Evolutionary conservation across 2,113 vertebrate genomes (phyloP).

Genomic region (Lontra canadensis): DNA sequence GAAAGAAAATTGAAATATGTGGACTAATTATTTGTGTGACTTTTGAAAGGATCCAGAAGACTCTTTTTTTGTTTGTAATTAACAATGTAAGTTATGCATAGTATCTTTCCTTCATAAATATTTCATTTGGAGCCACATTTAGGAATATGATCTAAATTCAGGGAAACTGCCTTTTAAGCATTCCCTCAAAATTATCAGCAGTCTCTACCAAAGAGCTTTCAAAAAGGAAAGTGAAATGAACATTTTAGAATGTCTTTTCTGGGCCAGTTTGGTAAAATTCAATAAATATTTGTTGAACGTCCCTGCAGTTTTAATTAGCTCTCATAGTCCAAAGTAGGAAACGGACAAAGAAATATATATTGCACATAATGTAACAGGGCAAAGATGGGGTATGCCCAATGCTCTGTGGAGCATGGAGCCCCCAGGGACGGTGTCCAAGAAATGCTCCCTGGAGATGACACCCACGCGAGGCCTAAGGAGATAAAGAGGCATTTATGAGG

Average conservation of each 20-base stretch:
- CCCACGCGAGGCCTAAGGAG: neutral
- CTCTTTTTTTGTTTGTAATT: neutral
- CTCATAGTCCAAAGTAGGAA: neutral
- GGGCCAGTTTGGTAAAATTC: conserved; percentile 23
- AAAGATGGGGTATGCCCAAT: neutral
- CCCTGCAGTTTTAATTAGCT: neutral
- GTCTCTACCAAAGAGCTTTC: conserved; percentile 13
- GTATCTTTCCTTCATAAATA: conserved; percentile 38
- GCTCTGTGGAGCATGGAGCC: neutral
- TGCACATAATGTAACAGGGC: neutral
- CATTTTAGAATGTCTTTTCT: conserved; percentile 24
- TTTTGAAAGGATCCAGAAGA: neutral
- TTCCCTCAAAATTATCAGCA: conserved; percentile 36
- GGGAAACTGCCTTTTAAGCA: conserved; percentile 51
- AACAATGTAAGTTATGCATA: neutral
- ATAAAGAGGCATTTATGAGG: neutral
- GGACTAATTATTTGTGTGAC: neutral
- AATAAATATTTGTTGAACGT: conserved; percentile 1
- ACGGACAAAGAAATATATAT: neutral
- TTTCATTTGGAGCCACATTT: conserved; percentile 49
- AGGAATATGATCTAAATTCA: conserved; percentile 18
- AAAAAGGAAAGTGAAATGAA: conserved; percentile 56
- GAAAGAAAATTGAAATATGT: neutral
- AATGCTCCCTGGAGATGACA: neutral
- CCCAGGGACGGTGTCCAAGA: neutral